These are phyloP conservation scores for Pantherophis guttatus DNA, from an alignment of 2,113 vertebrate genomes.

Conservation along the genomic window DNA sequence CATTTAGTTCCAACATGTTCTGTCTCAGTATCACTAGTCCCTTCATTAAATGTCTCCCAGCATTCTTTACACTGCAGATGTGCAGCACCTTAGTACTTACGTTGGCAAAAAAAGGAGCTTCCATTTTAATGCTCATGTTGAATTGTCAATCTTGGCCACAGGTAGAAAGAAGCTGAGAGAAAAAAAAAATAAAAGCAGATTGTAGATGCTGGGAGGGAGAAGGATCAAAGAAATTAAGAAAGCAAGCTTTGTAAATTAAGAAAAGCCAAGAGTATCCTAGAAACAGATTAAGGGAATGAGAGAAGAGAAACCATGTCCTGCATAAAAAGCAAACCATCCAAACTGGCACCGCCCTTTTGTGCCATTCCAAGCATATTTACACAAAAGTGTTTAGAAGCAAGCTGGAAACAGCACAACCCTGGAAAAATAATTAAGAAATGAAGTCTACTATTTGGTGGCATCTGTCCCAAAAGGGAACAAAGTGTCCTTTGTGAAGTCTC, in stretches of 20 bases:
- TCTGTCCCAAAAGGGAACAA: conserved; percentile 65
- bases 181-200: conserved; percentile 61
- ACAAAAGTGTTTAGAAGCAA: conserved; percentile 40
- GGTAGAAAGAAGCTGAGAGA: conserved; percentile 53
- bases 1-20: not conserved
- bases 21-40: not conserved
- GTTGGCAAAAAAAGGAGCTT: conserved; percentile 36
- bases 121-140: conserved; percentile 51
- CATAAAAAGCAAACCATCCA: conserved; percentile 52
- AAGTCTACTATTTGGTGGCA: conserved; percentile 57
- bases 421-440: conserved; percentile 58
- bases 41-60: conserved; percentile 47
- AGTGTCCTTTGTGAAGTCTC: conserved; percentile 61
- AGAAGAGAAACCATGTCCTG: conserved; percentile 42
- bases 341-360: conserved; percentile 22
- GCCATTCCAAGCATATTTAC: conserved; percentile 47
- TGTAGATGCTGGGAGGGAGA: conserved; percentile 28
- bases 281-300: conserved; percentile 43
- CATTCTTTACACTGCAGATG: conserved; percentile 46
- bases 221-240: conserved; percentile 49
- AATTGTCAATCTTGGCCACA: conserved; percentile 52
- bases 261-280: conserved; percentile 50
- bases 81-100: conserved; percentile 41
- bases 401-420: conserved; percentile 44
- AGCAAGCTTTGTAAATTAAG: conserved; percentile 55